Percentiles rank a stretch among this genome's conserved stretches.
Evolutionary conservation across 2,888 invertebrate genomes (phyloP).

Genomic region (Julus scanicus): DNA sequence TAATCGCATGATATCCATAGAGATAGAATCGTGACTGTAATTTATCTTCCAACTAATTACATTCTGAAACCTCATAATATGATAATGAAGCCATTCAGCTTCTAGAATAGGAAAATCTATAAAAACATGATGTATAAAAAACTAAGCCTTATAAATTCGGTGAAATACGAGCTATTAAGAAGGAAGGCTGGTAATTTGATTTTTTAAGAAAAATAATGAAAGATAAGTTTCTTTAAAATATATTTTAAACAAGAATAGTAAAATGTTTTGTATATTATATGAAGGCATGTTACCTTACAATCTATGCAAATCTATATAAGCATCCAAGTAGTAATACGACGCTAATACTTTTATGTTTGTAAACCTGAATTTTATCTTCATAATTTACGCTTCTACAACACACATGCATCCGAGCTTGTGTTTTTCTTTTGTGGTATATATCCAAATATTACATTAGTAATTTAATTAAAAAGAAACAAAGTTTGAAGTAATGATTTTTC

Average conservation of each 20-base stretch:
- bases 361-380: not conserved
- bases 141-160: not conserved
- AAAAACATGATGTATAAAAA: not conserved
- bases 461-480: not conserved
- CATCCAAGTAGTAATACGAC: not conserved
- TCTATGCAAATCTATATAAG: no score
- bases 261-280: no score
- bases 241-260: not conserved
- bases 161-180: not conserved
- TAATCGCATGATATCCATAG: not conserved
- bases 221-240: not conserved
- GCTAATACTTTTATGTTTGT: not conserved
- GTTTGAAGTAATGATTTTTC: not conserved
- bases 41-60: slow-evolving; percentile 7
- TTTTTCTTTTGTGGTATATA: not conserved
- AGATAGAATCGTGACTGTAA: not conserved
- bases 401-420: not conserved
- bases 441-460: not conserved
- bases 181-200: not conserved
- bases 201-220: not conserved
- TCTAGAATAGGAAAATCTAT: not conserved
- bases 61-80: slow-evolving; percentile 33
- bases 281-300: no score
- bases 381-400: not conserved
- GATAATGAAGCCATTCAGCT: slow-evolving; percentile 33